Evolutionary conservation across 35 echinoderm and acorn worm genomes (phyloP), one percentile per base, ranked within the genome.

Genomic region (Heliocidaris tuberculata): DNA sequence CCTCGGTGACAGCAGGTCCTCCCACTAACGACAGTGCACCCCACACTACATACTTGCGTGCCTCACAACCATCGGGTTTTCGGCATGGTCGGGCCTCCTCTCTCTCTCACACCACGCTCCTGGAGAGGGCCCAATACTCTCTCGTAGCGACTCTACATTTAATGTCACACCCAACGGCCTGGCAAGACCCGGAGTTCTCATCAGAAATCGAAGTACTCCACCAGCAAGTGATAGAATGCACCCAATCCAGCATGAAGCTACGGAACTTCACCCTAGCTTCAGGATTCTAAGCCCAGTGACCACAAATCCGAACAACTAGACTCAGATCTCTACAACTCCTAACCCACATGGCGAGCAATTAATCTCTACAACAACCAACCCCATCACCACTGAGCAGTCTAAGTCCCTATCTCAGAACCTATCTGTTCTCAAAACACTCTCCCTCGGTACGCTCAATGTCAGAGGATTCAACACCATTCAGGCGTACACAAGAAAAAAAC

Each of bases 151-250:
- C 86, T 17, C 16, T 88, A 31, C 86, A 88, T 32, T n/a, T 88
- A 2, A 17, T 88, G 86, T 88, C 86, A 2, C 31, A 88, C 30
- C 86, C 86, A 21, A 88, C n/a, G 31, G 86, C 86, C 12, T n/a
- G 31, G 11, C 86, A 88, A 88, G 86, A 88, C 42, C 86, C 86
- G 31, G 86, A 30, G 86, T 30, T 88, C 42, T 88, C 86, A 6
- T 31, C 86, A 30, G 86, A 88, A 88, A 88, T 88, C 27, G 31
- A n/a, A 88, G 6, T 88, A n/a, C 31, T 88, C 42, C 86, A 88
- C 86, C 24, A 88, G n/a, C 86, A 88, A 21, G 86, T 88, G 86
- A 88, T 88, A 31, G 86, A 88, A 21, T 88, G 86, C 86, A 88
- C 86, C 7, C 86, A 32, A 48, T 88, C 86, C n/a, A 88, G 86